Conservation (phyloP, 1,140 invertebrate genomes). For the Ceratina australensis region DNA sequence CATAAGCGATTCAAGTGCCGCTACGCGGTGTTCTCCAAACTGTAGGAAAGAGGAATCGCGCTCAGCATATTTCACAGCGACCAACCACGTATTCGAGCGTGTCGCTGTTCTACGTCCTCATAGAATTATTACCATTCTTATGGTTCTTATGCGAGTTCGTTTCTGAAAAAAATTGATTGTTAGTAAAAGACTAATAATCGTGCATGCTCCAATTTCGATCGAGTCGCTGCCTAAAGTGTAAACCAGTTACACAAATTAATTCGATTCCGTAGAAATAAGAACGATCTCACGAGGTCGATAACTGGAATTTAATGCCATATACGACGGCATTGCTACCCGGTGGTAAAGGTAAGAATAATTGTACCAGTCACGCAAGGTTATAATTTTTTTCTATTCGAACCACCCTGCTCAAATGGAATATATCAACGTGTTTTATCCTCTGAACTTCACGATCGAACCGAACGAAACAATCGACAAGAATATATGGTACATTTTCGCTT, state of each 20-base stretch:
- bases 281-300: conserved; percentile 31
- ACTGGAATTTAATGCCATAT: conserved; percentile 31
- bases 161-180: not conserved
- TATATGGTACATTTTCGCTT: conserved; percentile 29
- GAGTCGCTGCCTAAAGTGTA: not conserved
- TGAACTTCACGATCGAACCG: not conserved
- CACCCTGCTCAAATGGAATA: not conserved
- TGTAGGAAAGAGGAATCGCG: conserved; percentile 47
- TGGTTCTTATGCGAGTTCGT: not conserved
- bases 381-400: not conserved
- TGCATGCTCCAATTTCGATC: not conserved
- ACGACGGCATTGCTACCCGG: not conserved
- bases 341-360: conserved; percentile 25
- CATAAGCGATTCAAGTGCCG: conserved; percentile 42
- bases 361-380: conserved; percentile 28
- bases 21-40: conserved; percentile 11
- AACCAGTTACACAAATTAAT: conserved; percentile 21
- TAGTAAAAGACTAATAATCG: not conserved
- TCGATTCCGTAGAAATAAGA: conserved; percentile 21
- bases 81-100: conserved; percentile 37
- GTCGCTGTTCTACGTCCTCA: conserved; percentile 30
- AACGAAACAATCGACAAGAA: not conserved
- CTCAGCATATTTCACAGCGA: conserved; percentile 31
- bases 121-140: conserved; percentile 5
- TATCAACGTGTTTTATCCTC: not conserved